Evolutionary conservation across 2,113 vertebrate genomes (phyloP).

Genomic region (Haplochromis vanheusdeni): DNA sequence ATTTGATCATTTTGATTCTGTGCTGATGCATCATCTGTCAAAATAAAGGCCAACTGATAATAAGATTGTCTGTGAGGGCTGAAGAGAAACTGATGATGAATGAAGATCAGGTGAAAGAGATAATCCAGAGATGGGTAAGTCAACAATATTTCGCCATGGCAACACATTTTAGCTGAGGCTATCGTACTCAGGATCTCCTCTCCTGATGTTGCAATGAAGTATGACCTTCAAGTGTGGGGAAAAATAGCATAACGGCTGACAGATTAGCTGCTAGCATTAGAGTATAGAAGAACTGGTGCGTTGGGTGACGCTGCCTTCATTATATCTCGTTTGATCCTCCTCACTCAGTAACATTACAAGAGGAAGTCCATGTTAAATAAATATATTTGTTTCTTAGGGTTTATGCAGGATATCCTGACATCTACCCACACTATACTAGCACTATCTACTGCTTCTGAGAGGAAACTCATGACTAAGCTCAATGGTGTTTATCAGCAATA

Average conservation of each 20-base stretch:
- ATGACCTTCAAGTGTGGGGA: background rate
- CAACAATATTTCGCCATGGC: background rate
- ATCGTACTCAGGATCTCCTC: background rate
- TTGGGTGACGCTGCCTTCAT: background rate
- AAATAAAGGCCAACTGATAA: background rate
- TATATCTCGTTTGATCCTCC: background rate
- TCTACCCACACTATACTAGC: background rate
- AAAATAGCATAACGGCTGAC: background rate
- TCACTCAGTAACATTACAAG: background rate
- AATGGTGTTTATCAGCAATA: background rate
- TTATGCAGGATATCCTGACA: background rate
- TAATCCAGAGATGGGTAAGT: constrained; percentile 91
- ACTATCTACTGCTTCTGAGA: background rate
- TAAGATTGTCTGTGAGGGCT: constrained; percentile 12
- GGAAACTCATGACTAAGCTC: background rate
- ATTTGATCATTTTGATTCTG: background rate
- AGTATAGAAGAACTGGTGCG: background rate
- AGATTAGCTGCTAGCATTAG: background rate
- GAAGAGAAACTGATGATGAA: constrained; percentile 66
- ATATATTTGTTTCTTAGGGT: background rate
- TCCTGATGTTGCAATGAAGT: background rate
- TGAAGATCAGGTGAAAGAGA: constrained; percentile 76
- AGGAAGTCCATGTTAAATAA: background rate
- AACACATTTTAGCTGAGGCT: background rate
- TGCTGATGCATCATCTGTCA: background rate